Evolutionary conservation across 2,113 vertebrate genomes (phyloP).

Genomic region (Serinus canaria): DNA sequence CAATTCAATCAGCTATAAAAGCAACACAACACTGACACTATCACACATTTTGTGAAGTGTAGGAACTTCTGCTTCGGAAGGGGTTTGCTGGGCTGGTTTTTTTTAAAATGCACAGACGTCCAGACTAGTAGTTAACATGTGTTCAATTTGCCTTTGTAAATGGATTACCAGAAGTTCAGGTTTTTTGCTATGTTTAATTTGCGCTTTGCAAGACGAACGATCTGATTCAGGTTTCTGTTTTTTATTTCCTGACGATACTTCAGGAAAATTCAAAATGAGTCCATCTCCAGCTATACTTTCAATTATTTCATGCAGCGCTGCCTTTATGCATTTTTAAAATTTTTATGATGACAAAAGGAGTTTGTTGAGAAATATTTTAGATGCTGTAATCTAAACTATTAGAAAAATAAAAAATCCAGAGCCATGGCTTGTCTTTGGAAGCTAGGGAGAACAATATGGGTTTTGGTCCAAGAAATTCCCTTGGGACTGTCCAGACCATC

Average conservation of each 20-base stretch:
- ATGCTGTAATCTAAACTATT: slow-evolving; percentile 27
- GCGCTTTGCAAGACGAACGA: slow-evolving; percentile 26
- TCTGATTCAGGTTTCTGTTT: slow-evolving; percentile 36
- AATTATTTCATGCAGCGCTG: neutral
- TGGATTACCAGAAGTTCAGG: slow-evolving; percentile 29
- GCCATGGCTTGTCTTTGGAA: neutral
- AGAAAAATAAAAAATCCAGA: slow-evolving; percentile 26
- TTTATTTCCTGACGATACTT: neutral
- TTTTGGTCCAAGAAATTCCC: slow-evolving; percentile 50
- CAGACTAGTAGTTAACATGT: slow-evolving; percentile 22
- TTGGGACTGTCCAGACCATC: slow-evolving; percentile 59
- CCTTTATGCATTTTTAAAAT: neutral
- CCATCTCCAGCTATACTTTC: neutral
- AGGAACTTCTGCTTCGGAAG: neutral
- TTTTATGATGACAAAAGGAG: slow-evolving; percentile 42
- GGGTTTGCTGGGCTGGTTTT: neutral
- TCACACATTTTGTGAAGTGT: neutral
- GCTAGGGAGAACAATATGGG: slow-evolving; percentile 14
- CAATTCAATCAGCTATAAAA: neutral
- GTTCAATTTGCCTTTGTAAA: slow-evolving; percentile 42
- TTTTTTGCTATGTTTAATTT: slow-evolving; percentile 36
- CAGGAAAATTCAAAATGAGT: neutral
- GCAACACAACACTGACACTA: neutral
- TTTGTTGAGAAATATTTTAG: slow-evolving; percentile 18
- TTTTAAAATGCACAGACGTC: neutral